Evolutionary conservation across 2,888 invertebrate genomes (phyloP), one percentile per base, ranked within the genome.

Genomic region (Pandemis cinnamomeana): DNA sequence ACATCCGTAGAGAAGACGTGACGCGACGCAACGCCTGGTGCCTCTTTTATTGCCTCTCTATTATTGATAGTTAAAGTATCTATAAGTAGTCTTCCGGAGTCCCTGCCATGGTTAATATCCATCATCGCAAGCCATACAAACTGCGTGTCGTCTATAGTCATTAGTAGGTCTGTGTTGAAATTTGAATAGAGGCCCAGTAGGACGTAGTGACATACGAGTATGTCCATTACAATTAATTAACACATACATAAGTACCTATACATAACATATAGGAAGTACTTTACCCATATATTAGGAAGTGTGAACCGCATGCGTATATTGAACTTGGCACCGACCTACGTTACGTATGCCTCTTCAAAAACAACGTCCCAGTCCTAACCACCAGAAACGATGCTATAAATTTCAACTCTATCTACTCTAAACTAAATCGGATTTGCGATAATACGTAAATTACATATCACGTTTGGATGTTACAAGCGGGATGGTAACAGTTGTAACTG

Each of bases 241-340:
- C 27, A 36, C 27, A 36, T 36, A 36, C 27, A 36, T 36, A 36
- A 36, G 27, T 13, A 15, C 53, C 6, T 15, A 15, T 53, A 53
- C 53, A 15, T 53, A 53, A 53, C n/a, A 48, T 58, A 11, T 58
- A 58, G 58, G 58, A 58, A 58, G 58, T 58, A 5, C 27, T 58
- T 55, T 53, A 36, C 27, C 1, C n/a, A 48, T 55, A 55, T 55
- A n/a, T 58, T 58, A 58, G 58, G 58, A 58, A 58, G 58, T 27
- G 58, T 11, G 58, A 58, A 10, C 7, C 20, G 15, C 58, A 27
- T 27, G 27, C 58, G 27, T 58, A 58, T 58, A 27, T 58, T 27
- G 27, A 58, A 58, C 58, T 58, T 58, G 58, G 58, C 58, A 58
- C 58, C 5, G 11, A 11, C 58, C 11, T 10, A 55, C 55, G 58